Percentiles rank a stretch among this genome's conserved stretches.
phyloP scores from a whole-genome alignment of 2,797 vertebrate genomes.

The Eulemur albifrons region DNA sequence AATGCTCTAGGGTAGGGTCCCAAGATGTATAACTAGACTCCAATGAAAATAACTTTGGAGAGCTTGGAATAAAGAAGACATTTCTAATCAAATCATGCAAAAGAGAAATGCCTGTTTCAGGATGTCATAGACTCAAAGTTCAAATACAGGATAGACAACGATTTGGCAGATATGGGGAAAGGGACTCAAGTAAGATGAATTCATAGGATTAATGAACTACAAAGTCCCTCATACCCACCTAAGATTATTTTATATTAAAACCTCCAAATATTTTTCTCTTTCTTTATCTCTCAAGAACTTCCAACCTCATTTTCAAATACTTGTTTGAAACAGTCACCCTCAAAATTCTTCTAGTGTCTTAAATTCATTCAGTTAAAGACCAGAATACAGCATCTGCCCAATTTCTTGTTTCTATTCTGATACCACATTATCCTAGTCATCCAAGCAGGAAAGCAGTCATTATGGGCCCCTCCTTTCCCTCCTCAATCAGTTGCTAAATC shows the following conservation, averaged over 20 bases:
- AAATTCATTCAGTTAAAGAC: conserved; percentile 34
- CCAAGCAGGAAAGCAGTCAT: conserved; percentile 44
- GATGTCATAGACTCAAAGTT: background rate
- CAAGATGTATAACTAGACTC: background rate
- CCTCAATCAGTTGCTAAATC: conserved; percentile 45
- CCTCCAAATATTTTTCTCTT: background rate
- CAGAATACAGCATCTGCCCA: conserved; percentile 24
- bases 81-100: background rate
- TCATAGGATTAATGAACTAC: background rate
- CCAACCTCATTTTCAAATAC: conserved; percentile 18
- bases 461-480: background rate
- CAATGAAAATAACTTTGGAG: conserved; percentile 14
- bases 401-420: conserved; percentile 49
- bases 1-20: background rate
- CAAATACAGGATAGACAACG: background rate
- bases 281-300: background rate
- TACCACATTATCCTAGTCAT: conserved; percentile 50
- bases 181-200: background rate
- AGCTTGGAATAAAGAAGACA: conserved; percentile 2
- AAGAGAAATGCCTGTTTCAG: conserved; percentile 2
- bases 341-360: conserved; percentile 18
- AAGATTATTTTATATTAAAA: conserved; percentile 12
- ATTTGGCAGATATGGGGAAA: background rate
- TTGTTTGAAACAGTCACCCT: conserved; percentile 13
- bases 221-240: background rate